These are phyloP conservation scores for Drosophila formosana DNA, from an alignment of 2,888 invertebrate genomes.

Conservation along the genomic window DNA sequence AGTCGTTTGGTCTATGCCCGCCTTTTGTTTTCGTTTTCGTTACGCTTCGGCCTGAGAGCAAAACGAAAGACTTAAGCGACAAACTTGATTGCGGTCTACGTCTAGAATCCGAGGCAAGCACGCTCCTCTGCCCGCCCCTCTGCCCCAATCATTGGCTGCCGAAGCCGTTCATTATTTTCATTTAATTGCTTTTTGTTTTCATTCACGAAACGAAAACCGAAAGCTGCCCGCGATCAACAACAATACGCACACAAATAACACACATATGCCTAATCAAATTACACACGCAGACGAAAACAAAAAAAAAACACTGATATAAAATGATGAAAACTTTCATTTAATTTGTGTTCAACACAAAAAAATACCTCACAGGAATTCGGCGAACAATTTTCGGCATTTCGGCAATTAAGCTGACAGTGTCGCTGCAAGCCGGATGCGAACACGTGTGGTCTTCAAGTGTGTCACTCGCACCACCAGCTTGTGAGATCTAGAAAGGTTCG, in stretches of 20 bases:
- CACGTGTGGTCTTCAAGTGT: slow-evolving; percentile 7
- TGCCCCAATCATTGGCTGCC: slow-evolving; percentile 9
- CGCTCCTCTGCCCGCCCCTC: neutral
- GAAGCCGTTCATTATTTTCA: slow-evolving; percentile 49
- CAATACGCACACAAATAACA: slow-evolving; percentile 5
- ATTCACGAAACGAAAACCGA: slow-evolving; percentile 51
- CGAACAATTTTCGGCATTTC: slow-evolving; percentile 10
- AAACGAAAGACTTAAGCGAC: slow-evolving; percentile 72
- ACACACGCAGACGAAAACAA: slow-evolving; percentile 39
- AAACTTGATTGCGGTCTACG: slow-evolving; percentile 50
- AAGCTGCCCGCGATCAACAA: slow-evolving; percentile 42
- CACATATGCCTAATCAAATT: slow-evolving; percentile 44
- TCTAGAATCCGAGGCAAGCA: slow-evolving; percentile 22
- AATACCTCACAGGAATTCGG: slow-evolving; percentile 40
- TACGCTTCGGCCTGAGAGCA: slow-evolving; percentile 55
- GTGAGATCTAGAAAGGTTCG: slow-evolving; percentile 2
- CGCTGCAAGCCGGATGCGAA: slow-evolving; percentile 46
- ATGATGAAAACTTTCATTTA: slow-evolving; percentile 70
- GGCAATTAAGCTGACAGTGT: slow-evolving; percentile 30
- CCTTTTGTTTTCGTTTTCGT: slow-evolving; percentile 77
- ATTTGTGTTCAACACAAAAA: neutral
- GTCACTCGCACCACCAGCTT: slow-evolving; percentile 34
- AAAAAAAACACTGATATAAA: slow-evolving; percentile 23
- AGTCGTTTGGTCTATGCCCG: slow-evolving; percentile 12
- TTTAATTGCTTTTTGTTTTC: slow-evolving; percentile 68